A percentile compares a stretch with the other conserved stretches of the same genome.
These are phyloP conservation scores for Mus musculus DNA, from an alignment of 2,113 vertebrate genomes.

Conservation along the genomic window DNA sequence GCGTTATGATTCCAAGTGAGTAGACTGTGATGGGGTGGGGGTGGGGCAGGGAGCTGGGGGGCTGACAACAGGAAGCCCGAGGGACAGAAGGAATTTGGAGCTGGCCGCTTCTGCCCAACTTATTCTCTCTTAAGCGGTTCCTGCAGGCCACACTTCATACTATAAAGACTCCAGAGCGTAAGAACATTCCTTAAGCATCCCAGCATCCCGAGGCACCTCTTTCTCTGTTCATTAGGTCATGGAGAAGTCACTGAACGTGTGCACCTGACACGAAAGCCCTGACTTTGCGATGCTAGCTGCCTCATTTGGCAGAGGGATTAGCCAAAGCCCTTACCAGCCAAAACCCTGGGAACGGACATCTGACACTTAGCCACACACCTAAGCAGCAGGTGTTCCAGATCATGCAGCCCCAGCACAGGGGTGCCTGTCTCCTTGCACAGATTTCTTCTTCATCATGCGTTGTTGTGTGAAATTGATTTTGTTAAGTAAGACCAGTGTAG, in stretches of 20 bases:
- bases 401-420: neutral
- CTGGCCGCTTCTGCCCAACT: neutral
- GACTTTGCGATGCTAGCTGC: neutral
- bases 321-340: neutral
- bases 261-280: neutral
- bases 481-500: neutral
- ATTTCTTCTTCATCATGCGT: neutral
- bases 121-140: neutral
- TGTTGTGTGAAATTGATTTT: constrained; percentile 1
- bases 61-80: no score
- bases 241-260: neutral
- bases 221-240: neutral
- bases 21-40: neutral
- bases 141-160: neutral
- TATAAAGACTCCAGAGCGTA: neutral
- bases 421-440: neutral
- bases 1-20: constrained; percentile 95
- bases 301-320: neutral
- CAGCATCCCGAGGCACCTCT: neutral
- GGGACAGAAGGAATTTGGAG: neutral
- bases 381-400: neutral
- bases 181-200: neutral
- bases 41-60: no score
- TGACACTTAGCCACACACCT: neutral
- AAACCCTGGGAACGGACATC: neutral